Evolutionary conservation across 2,797 vertebrate genomes (phyloP), one percentile per base, ranked within the genome.

Genomic region (Chrosomus eos): DNA sequence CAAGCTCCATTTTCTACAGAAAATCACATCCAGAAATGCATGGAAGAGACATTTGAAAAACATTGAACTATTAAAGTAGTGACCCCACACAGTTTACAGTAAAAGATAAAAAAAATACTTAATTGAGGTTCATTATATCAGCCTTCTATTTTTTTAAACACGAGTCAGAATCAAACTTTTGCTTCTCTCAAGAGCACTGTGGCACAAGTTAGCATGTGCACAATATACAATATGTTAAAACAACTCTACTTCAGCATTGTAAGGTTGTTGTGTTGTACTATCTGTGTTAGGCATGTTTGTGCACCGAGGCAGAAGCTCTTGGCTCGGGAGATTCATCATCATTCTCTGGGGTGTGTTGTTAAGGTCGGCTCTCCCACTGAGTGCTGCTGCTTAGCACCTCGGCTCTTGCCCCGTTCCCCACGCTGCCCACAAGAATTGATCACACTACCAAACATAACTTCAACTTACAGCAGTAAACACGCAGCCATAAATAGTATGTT

Each of bases 331-430:
- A 90, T 88, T 78, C 75, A 79, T 55, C 85, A 53, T 85, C 80
- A 85, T 87, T 89, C 92, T 93, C 94, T 87, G 75, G 88, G 86
- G 93, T 88, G 84, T 88, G 92, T 89, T 92, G 93, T 90, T 91
- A 91, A 88, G 90, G 82, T 83, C 84, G 88, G 89, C 80, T 85
- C 87, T 83, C 72, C 93, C 92, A 91, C 80, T 58, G 93, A 91
- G 93, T 88, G 60, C 91, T 91, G 94, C 94, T 95, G 93, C 94
- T 93, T 93, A 93, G 93, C 93, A 95, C 92, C 93, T 90, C 91
- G 26, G 38, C 26, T 33, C 74, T 81, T 75, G 66, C 48, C 76
- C 64, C 14, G 26, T 48, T 86, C 85, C 83, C 81, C 7, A 71
- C 0, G 51, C 64, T 45, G 74, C 36, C 74, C 75, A 78, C 67